Evolutionary conservation across 2,888 invertebrate species (phyloP).

Genomic region (Bedellia somnulentella): DNA sequence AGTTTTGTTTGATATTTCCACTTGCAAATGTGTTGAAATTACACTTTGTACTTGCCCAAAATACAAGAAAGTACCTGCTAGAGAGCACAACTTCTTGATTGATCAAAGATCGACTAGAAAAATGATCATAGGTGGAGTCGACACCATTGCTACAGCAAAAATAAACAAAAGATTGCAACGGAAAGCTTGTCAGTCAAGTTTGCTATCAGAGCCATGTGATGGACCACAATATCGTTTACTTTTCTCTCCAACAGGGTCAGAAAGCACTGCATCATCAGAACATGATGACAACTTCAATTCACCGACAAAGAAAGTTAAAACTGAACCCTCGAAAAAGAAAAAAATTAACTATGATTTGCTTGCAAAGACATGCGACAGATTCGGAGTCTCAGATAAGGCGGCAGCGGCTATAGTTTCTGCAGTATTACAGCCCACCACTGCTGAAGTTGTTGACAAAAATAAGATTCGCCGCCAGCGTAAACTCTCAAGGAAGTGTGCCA

Average conservation of each 20-base stretch:
- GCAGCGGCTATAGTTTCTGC: conserved; percentile 10
- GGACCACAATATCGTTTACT: too few relatives aligned
- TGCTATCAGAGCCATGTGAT: neutral
- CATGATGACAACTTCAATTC: neutral
- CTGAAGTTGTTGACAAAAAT: conserved; percentile 5
- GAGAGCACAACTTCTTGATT: conserved; percentile 7
- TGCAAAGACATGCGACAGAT: conserved; percentile 10
- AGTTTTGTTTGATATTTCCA: conserved; percentile 8
- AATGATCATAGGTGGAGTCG: conserved; percentile 8
- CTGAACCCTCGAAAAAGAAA: neutral
- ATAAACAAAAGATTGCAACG: too few relatives aligned
- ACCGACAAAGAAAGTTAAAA: neutral
- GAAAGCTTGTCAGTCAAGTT: conserved; percentile 3
- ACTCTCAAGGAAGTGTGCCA: conserved; percentile 3
- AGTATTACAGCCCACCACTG: conserved; percentile 8
- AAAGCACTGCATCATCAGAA: too few relatives aligned
- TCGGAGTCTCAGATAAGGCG: conserved; percentile 12
- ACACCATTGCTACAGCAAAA: conserved; percentile 7
- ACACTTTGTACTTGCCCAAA: conserved; percentile 6
- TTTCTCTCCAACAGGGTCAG: too few relatives aligned
- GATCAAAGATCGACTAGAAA: conserved; percentile 8
- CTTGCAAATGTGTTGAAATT: conserved; percentile 10
- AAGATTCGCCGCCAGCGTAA: conserved; percentile 9
- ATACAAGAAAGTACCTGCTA: conserved; percentile 8
- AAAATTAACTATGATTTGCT: conserved; percentile 5